These are phyloP conservation scores for Polypterus bichir DNA, from an alignment of 2,113 vertebrate species.

Conservation along the genomic window DNA sequence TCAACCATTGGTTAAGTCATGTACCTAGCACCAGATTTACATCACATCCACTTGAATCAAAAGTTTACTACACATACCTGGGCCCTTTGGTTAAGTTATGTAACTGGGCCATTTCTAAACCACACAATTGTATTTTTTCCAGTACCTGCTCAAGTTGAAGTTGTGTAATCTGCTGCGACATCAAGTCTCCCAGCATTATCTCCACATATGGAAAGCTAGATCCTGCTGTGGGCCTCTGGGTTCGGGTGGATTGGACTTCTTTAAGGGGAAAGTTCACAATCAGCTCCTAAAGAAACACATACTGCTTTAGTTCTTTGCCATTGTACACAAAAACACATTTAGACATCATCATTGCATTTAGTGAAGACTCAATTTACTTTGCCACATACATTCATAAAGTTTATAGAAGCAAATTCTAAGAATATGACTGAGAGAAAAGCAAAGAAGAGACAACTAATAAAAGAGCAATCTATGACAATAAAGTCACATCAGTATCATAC, in stretches of 20 bases:
- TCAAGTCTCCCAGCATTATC: conserved; percentile 71
- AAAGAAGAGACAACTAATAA: too few species aligned
- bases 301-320: neutral
- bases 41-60: too few species aligned
- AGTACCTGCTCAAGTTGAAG: conserved; percentile 86
- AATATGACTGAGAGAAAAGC: too few species aligned
- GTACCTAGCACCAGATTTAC: too few species aligned
- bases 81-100: too few species aligned
- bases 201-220: conserved; percentile 89
- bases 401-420: neutral
- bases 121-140: too few species aligned
- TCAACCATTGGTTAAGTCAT: too few species aligned
- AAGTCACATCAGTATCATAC: too few species aligned
- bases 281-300: conserved; percentile 52
- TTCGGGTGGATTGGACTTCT: conserved; percentile 82
- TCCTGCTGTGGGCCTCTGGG: conserved; percentile 68
- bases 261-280: conserved; percentile 72
- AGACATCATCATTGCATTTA: too few species aligned
- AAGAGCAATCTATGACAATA: neutral
- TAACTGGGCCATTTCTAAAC: too few species aligned
- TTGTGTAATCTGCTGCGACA: conserved; percentile 71
- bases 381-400: neutral
- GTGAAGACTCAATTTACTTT: neutral
- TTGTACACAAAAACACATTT: too few species aligned
- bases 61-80: too few species aligned